Base-by-base conservation (phyloP, 2,888 invertebrate genomes). In the Coenonympha arcania region DNA sequence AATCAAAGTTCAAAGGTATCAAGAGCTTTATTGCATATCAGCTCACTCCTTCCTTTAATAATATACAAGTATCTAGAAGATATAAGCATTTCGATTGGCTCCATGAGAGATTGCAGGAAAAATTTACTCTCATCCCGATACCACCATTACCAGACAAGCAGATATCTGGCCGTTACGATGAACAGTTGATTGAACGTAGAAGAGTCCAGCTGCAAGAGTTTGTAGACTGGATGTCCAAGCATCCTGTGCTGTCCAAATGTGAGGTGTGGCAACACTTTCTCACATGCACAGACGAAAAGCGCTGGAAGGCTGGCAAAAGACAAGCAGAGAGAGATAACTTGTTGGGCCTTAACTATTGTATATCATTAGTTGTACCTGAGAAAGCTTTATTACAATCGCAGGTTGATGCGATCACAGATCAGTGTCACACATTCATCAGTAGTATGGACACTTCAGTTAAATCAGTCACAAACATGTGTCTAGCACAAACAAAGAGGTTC, bases 71-170 rank as follows among this genome's bases (percentile, higher is more conserved):
- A 20, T 95, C 94, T 28, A 89, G 99, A 58, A 89, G 99, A 62
- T 99, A 98, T 83, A 99, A 99, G 79, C 99, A 99, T 79, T 99
- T 99, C 80, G 99, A 99, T 87, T 99, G 99, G 99, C 81, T 99
- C 46, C 98, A 98, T 79, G 95, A 95, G 72, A 90, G 98, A 62
- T 85, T 99, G 57, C 92, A 93, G 64, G 95, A 95, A 61, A 99
- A 99, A 80, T 99, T 95, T 77, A 92, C 95, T 60, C 89, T 98
- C 46, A 93, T 99, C 66, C 96, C 98, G 2, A 94, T 99, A 65
- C 99, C 99, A 50, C 98, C 99, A 1, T 79, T 99, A 56, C 99
- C 99, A 8, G 99, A 99, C 73, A 99, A 99, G 83, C 97, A 98
- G 79, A 96, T 99, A 57, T 94, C 98, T 30, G 98, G 98, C 5